A percentile compares a stretch with the other conserved stretches of the same genome.
phyloP scores from a whole-genome alignment of 2,113 vertebrate genomes.

The Ahaetulla prasina region DNA sequence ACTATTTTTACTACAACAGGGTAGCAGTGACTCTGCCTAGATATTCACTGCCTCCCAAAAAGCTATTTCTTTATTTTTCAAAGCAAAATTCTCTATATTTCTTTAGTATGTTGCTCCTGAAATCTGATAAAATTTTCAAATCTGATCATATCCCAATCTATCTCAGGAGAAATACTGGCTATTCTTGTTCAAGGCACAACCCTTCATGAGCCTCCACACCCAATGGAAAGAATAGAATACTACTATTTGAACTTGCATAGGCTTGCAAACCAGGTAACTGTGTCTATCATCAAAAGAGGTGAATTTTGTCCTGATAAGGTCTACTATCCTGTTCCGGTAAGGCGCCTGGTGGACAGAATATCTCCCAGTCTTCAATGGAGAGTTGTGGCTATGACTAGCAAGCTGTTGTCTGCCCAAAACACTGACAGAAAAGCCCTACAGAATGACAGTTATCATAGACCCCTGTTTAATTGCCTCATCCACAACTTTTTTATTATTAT shows the following conservation, averaged over 20 bases:
- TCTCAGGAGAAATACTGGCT: neutral
- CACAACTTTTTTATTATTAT: neutral
- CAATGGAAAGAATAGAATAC: slow-evolving; percentile 17
- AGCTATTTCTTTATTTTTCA: neutral
- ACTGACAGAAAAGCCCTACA: neutral
- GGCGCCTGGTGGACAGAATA: neutral
- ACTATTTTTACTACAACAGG: neutral
- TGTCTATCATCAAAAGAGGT: slow-evolving; percentile 5
- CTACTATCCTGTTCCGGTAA: slow-evolving; percentile 13
- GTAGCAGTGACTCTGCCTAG: neutral
- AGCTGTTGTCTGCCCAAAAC: neutral
- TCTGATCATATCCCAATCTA: neutral
- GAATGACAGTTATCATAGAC: neutral
- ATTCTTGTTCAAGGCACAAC: slow-evolving; percentile 3
- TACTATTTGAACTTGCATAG: slow-evolving; percentile 24
- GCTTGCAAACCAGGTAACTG: slow-evolving; percentile 34
- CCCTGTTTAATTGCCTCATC: neutral
- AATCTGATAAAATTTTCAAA: neutral
- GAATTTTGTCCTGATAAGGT: slow-evolving; percentile 2
- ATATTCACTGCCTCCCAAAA: neutral
- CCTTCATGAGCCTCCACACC: neutral
- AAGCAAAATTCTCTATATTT: neutral
- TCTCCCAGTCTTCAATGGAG: neutral
- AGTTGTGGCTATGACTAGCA: neutral
- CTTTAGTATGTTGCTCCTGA: neutral